Percentiles rank a stretch among this genome's conserved stretches.
phyloP scores from a whole-genome alignment of 2,113 vertebrate genomes.

The Ceuthmochares aereus region DNA sequence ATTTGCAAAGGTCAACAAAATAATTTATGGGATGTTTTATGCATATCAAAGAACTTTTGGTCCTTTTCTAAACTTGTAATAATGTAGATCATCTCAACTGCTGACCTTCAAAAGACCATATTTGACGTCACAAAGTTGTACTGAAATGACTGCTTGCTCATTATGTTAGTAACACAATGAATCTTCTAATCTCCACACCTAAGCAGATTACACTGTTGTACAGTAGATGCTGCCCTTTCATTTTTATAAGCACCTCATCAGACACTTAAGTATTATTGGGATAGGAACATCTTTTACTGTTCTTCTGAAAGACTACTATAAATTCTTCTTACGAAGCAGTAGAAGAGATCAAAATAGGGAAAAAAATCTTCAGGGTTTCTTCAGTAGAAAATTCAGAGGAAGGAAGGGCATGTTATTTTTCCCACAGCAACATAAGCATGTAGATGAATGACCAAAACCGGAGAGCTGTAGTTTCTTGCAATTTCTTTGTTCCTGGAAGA shows the following conservation, averaged over 20 bases:
- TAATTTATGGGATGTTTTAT: constrained; percentile 49
- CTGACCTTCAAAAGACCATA: constrained; percentile 75
- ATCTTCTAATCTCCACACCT: constrained; percentile 56
- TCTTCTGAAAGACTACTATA: constrained; percentile 41
- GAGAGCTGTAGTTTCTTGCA: neutral
- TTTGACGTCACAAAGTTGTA: constrained; percentile 53
- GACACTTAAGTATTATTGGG: constrained; percentile 3
- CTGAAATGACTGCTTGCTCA: constrained; percentile 49
- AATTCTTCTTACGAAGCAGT: neutral
- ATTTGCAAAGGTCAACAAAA: constrained; percentile 63
- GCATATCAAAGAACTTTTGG: constrained; percentile 49
- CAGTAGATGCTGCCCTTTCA: constrained; percentile 58
- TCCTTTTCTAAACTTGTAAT: constrained; percentile 60
- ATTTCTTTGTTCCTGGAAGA: neutral
- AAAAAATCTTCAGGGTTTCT: neutral
- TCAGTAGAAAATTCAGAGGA: neutral
- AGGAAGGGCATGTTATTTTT: neutral
- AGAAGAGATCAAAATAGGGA: neutral
- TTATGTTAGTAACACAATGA: constrained; percentile 26
- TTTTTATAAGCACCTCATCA: constrained; percentile 62
- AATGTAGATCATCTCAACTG: constrained; percentile 51
- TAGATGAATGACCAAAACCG: neutral
- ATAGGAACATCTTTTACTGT: constrained; percentile 36
- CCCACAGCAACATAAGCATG: neutral
- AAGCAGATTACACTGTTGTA: constrained; percentile 43